Base-by-base conservation (phyloP, 2,113 vertebrate genomes). In the Turnix velox region DNA sequence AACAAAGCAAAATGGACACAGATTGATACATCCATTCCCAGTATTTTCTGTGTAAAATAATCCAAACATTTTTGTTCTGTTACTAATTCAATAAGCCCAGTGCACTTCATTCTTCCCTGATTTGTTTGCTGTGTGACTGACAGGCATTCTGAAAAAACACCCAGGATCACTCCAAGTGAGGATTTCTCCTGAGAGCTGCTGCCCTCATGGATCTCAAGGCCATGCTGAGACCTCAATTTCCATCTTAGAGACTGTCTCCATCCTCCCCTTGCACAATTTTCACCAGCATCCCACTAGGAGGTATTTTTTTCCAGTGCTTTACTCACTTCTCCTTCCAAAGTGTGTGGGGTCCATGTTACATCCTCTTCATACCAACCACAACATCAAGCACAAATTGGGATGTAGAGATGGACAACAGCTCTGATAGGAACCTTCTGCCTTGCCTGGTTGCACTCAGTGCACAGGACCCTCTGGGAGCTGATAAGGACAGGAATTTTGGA, bases 331-430 rank as follows among this genome's bases (percentile, higher is more conserved):
- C 77, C 55, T 49, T 61, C 20, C 27, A 65, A 33, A 52, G 33
- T 37, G 4, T 2, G 0, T 13, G 55, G 65, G 25, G 59, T 61
- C 20, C 0, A 0, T 20, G 30, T 52, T 73, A 35, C n/a, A 73
- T 37, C 27, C 54, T 86, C 22, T 79, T 75, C n/a, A 16, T 12
- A 7, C 27, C 12, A 80, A 45, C 13, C 45, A 46, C 58, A 73
- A 48, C 40, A 0, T 0, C 45, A 18, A 49, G 37, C 58, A 76
- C 63, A 66, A 43, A 37, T 13, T 19, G 23, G 31, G 31, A 33
- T n/a, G 54, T 77, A 42, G 5, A 85, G 40, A 27, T 6, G 2
- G 2, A 39, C 57, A 48, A 30, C 23, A 88, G 40, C 43, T 72
- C 43, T 83, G 3, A 10, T 0, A 1, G 30, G 52, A 71, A 67